Base-by-base conservation (phyloP, 2,888 invertebrate species). In the Phortica magna region DNA sequence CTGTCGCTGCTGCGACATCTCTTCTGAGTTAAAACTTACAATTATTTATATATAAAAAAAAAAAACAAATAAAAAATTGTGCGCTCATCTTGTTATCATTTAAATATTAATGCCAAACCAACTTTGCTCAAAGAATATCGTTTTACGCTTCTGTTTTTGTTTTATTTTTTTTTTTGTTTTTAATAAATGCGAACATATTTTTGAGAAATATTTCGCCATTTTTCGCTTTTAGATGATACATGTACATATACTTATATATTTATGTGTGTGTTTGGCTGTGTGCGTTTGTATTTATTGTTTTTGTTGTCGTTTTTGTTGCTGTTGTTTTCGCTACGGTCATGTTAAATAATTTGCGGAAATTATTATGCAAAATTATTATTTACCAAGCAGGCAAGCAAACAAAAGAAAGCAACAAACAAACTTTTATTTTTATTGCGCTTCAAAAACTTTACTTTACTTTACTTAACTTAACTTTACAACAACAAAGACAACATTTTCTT, bases 331-430 rank as follows among this genome's bases (percentile, higher is more conserved):
- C 19, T 7, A n/a, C 12, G 7, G 14, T 48, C 17, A 42, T 68
- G 43, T 17, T 19, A 14, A 65, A 65, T 39, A 14, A 65, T 39
- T 31, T 65, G 65, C 39, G 39, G 61, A 39, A 65, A 31, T 39
- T 65, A 39, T 65, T 65, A 65, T 65, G 41, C 65, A 65, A 65
- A 31, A 65, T 39, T 65, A 65, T 65, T 65, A 65, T 65, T 65
- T 65, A 39, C 41, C 41, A 39, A 65, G 41, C 12, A 61, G 19
- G 10, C n/a, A 19, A 48, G 48, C 6, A 61, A 19, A 61, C 19
- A 39, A 65, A 65, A 61, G 10, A 61, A 61, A 19, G 9, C 31
- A 31, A 31, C 31, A 31, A 31, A 31, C 31, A 31, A 31, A 31
- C 31, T 31, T 31, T 61, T 61, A 10, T 61, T 61, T 19, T 61